Evolutionary conservation across 2,113 vertebrate genomes (phyloP).

Genomic region (human (Homo sapiens)): GRCh38 chr1:55073001-55073500

Average conservation of each 20-base stretch:
- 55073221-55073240: background rate
- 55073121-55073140: background rate
- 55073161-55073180: background rate
- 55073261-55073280: background rate
- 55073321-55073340: too few species aligned
- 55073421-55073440: background rate
- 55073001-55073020: background rate
- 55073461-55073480: background rate
- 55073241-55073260: background rate
- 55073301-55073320: background rate
- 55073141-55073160: accelerated
- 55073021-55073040: background rate
- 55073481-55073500: background rate
- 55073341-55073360: too few species aligned
- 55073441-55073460: background rate
- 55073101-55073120: background rate
- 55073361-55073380: background rate
- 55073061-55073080: background rate
- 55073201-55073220: background rate
- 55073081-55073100: background rate
- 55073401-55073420: background rate
- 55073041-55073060: background rate
- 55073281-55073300: background rate
- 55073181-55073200: background rate
- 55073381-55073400: background rate